Base-by-base conservation (phyloP, 2,888 invertebrate genomes). In the Gryllus longicercus region DNA sequence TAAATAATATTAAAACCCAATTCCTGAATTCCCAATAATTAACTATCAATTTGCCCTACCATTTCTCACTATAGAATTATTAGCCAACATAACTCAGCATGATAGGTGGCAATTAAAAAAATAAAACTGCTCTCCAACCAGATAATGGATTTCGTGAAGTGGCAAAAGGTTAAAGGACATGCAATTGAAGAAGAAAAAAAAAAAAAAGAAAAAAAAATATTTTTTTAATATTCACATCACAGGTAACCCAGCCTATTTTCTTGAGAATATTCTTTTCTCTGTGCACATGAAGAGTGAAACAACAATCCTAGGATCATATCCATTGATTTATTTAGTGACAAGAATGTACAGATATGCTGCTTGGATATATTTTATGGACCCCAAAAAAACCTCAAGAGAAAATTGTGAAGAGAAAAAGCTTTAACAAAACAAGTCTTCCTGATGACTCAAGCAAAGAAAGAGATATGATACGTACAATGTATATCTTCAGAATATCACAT, bases 321-420 rank as follows among this genome's bases (percentile, higher is more conserved):
- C 63, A 63, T 63, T 16, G n/a, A 63, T 63, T 63, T 63, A 63
- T 63, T 63, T 63, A 63, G 63, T 63, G 63, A 63, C 63, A 63
- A 63, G 63, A 63, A 63, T 63, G 63, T 63, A 63, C 63, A 63
- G 63, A n/a, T 63, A 63, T 63, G n/a, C 63, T 63, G 63, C 63
- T 63, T 63, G 63, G 14, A 63, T 63, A 63, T 63, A 63, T n/a
- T 63, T 63, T 12, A 63, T 63, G 63, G 63, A 63, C 63, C 63
- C 63, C 63, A 63, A 63, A 63, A 63, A 63, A 63, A 63, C 63
- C 63, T 63, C 16, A 63, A 63, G 63, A 63, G 63, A 18, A 63
- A 63, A 63, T 63, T 63, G n/a, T 14, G 16, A 63, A 14, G n/a
- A n/a, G n/a, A n/a, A 63, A 63, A 63, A 63, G 63, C 63, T n/a